phyloP scores from a whole-genome alignment of 2,888 invertebrate species.

The Netelia fuscicornis region DNA sequence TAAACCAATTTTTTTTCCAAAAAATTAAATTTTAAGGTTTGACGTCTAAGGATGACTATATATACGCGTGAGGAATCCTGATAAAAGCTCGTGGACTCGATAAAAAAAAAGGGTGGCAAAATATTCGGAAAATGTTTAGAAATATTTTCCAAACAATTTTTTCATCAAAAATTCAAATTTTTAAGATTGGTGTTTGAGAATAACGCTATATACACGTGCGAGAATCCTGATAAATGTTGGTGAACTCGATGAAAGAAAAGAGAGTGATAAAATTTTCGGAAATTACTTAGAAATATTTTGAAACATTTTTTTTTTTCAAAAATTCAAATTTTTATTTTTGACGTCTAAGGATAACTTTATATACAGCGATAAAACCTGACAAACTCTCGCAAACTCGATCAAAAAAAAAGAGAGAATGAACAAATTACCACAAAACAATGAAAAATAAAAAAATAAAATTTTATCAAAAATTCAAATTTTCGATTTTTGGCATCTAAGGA shows the following conservation, averaged over 20 bases:
- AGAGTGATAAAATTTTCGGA: background rate
- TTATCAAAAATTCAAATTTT: background rate
- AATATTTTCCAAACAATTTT: background rate
- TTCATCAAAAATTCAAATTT: background rate
- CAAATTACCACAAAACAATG: background rate
- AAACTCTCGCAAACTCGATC: constrained; percentile 10
- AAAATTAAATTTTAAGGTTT: background rate
- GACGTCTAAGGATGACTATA: too few species aligned
- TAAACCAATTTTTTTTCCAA: background rate
- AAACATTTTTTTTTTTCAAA: background rate
- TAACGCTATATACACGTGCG: background rate
- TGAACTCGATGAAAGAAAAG: constrained; percentile 17
- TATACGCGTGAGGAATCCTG: too few species aligned
- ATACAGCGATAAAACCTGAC: background rate
- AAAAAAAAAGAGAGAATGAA: background rate
- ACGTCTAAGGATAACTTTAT: background rate
- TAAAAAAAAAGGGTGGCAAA: background rate
- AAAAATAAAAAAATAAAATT: background rate
- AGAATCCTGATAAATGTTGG: background rate
- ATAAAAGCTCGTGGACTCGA: too few species aligned
- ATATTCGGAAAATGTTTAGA: background rate
- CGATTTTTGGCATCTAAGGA: background rate
- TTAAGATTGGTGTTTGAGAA: background rate
- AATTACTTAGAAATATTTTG: background rate
- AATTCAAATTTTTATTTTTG: background rate